Percentiles rank a stretch among this genome's conserved stretches.
These are phyloP conservation scores for Myopa tessellatipennis DNA, from an alignment of 2,888 invertebrate species.

Conservation along the genomic window DNA sequence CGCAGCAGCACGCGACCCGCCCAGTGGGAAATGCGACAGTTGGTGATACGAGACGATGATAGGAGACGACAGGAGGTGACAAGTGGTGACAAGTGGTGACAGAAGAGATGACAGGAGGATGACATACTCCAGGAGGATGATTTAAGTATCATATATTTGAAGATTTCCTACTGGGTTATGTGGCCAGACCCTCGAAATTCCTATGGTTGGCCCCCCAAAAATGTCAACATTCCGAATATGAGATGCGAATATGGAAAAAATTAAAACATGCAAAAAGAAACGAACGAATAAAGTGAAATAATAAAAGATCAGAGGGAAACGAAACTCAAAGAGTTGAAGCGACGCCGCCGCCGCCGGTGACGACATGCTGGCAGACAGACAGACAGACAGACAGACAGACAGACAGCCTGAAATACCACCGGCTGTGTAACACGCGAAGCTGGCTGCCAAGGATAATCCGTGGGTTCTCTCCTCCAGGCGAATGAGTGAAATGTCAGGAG, in stretches of 20 bases:
- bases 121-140: neutral
- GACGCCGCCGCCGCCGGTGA: neutral
- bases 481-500: neutral
- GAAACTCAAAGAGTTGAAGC: constrained; percentile 14
- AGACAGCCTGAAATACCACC: neutral
- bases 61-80: neutral
- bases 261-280: constrained; percentile 22
- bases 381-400: constrained; percentile 1
- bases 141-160: neutral
- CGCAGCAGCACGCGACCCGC: constrained; percentile 1
- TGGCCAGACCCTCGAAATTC: constrained; percentile 24
- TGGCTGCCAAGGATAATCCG: constrained; percentile 6
- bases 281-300: constrained; percentile 38
- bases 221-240: constrained; percentile 49
- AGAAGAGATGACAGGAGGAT: no score
- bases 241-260: constrained; percentile 33
- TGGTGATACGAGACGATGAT: neutral
- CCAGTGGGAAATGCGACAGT: neutral
- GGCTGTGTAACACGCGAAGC: constrained; percentile 5
- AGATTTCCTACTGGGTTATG: constrained; percentile 20
- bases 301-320: neutral
- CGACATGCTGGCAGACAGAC: constrained; percentile 5
- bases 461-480: neutral
- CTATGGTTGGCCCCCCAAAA: constrained; percentile 38
- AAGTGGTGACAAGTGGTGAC: neutral